These are phyloP conservation scores for Oceanodroma tethys DNA, from an alignment of 2,113 vertebrate species.

Conservation along the genomic window DNA sequence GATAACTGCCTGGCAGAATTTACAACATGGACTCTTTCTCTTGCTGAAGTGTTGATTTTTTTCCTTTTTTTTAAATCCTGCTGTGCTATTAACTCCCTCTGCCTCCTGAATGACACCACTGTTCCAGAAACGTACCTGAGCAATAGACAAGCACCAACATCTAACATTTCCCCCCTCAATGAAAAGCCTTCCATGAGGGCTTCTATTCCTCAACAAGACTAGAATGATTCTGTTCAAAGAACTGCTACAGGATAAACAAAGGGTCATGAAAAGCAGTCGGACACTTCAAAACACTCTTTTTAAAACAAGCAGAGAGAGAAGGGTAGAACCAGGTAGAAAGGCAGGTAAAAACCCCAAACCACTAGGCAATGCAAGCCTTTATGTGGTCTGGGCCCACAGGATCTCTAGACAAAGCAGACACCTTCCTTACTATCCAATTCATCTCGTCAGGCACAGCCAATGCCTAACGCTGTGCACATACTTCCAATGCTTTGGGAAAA, in stretches of 20 bases:
- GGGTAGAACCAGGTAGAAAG: not conserved
- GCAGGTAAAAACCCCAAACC: not conserved
- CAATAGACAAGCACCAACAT: not conserved
- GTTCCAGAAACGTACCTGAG: not conserved
- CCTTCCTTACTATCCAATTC: not conserved
- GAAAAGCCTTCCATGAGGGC: not conserved
- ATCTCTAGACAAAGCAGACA: not conserved
- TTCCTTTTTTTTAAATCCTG: not conserved
- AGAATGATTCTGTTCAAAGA: not conserved
- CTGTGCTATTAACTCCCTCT: not conserved
- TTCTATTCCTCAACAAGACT: not conserved
- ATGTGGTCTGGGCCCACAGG: not conserved
- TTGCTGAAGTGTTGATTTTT: not conserved
- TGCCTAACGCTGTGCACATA: not conserved
- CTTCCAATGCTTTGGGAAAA: not conserved
- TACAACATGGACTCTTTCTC: not conserved
- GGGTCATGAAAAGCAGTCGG: not conserved
- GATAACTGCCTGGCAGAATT: not conserved
- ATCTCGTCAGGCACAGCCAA: not conserved
- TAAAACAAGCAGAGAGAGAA: not conserved
- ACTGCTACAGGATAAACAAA: not conserved
- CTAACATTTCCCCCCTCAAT: not conserved
- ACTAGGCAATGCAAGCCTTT: not conserved
- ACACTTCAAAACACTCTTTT: not conserved
- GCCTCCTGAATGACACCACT: not conserved